A percentile compares a stretch with the other conserved stretches of the same genome.
Evolutionary conservation across 2,113 vertebrate species (phyloP).

Genomic region (Cariama cristata): DNA sequence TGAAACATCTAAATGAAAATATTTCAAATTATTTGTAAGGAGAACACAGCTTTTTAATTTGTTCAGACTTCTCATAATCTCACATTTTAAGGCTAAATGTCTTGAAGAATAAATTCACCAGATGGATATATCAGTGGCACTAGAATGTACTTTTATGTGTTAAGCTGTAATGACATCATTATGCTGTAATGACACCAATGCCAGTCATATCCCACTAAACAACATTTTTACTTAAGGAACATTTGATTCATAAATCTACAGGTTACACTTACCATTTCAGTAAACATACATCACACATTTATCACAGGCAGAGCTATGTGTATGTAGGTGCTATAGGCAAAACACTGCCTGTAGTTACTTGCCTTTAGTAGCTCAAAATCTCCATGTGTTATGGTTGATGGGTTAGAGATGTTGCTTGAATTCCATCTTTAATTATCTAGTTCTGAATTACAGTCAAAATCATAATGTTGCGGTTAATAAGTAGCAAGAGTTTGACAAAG

Average conservation of each 20-base stretch:
- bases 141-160: not conserved
- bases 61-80: not conserved
- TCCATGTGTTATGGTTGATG: not conserved
- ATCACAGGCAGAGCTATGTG: not conserved
- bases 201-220: not conserved
- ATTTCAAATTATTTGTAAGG: not conserved
- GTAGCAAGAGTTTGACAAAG: not conserved
- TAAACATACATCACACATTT: not conserved
- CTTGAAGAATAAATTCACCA: not conserved
- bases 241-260: not conserved
- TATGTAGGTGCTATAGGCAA: not conserved
- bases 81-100: not conserved
- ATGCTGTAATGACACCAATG: not conserved
- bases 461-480: constrained; percentile 14
- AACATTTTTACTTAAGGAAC: not conserved
- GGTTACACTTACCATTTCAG: not conserved
- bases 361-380: not conserved
- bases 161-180: not conserved
- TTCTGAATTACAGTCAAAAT: constrained; percentile 14
- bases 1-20: not conserved
- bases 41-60: not conserved
- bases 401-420: not conserved
- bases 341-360: not conserved
- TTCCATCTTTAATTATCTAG: not conserved
- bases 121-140: not conserved